Conservation (phyloP, 2,888 invertebrate genomes). For the Acholoe squamosa region DNA sequence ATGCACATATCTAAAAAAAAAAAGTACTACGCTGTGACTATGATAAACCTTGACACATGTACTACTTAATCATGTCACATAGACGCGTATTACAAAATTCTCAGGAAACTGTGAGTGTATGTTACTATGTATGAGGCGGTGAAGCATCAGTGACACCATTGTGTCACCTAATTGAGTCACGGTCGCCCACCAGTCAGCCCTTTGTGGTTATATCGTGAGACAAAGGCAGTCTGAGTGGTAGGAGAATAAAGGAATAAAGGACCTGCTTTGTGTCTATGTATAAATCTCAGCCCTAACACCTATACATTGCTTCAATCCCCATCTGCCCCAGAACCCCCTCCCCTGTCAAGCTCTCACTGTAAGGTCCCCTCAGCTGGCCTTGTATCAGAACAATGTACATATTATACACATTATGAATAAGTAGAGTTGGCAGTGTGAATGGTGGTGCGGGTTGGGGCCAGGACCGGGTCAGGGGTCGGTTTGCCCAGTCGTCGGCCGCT, state of each 20-base stretch:
- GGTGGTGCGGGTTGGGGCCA: neutral
- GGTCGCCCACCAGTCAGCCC: too few species aligned
- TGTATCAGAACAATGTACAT: slow-evolving; percentile 24
- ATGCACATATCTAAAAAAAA: too few species aligned
- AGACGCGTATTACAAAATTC: too few species aligned
- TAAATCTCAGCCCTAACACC: slow-evolving; percentile 1
- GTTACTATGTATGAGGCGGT: too few species aligned
- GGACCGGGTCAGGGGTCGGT: slow-evolving; percentile 17
- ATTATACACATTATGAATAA: neutral
- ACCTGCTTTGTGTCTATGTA: neutral
- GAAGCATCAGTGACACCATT: too few species aligned
- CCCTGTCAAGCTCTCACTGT: neutral
- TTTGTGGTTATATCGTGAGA: too few species aligned
- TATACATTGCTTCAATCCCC: neutral
- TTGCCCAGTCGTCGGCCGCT: neutral
- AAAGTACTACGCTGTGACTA: too few species aligned
- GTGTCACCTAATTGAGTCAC: too few species aligned
- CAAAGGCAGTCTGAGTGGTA: too few species aligned
- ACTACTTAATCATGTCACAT: too few species aligned
- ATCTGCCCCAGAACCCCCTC: neutral
- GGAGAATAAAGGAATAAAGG: too few species aligned
- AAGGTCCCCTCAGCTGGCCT: neutral
- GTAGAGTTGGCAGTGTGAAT: neutral
- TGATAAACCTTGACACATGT: too few species aligned
- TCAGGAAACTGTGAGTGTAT: neutral